Evolutionary conservation across 2,888 invertebrate species (phyloP).

Genomic region (Eurois occulta): DNA sequence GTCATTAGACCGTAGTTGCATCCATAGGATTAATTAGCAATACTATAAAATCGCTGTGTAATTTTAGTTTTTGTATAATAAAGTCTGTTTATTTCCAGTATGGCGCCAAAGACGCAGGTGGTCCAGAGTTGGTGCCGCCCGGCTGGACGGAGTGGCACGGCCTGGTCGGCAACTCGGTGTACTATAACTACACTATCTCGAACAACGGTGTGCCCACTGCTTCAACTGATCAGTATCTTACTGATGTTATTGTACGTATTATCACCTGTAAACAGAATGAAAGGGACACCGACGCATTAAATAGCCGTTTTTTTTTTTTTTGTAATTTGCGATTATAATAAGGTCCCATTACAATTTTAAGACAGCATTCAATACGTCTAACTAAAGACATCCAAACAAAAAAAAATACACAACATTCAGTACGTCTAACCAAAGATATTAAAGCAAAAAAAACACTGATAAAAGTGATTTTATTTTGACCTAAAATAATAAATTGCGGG

Average conservation of each 20-base stretch:
- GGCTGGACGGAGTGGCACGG: slow-evolving; percentile 98
- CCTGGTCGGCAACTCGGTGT: slow-evolving; percentile 97
- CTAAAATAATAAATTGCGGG: too few relatives aligned
- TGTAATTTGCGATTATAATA: too few relatives aligned
- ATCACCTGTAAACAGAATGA: neutral
- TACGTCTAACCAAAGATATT: too few relatives aligned
- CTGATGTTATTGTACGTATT: slow-evolving; percentile 94
- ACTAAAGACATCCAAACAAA: too few relatives aligned
- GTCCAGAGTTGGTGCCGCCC: slow-evolving; percentile 92
- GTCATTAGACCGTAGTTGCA: neutral
- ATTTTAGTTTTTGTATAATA: neutral
- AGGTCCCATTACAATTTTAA: too few relatives aligned
- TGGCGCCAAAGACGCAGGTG: slow-evolving; percentile 90
- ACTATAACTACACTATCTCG: slow-evolving; percentile 96
- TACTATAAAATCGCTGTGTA: neutral
- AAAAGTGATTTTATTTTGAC: too few relatives aligned
- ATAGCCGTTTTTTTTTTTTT: too few relatives aligned
- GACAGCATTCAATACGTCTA: too few relatives aligned
- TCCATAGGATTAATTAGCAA: neutral
- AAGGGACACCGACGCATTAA: too few relatives aligned
- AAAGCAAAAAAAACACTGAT: too few relatives aligned
- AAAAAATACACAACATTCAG: too few relatives aligned
- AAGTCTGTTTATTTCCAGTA: slow-evolving; percentile 87
- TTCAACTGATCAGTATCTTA: slow-evolving; percentile 93
- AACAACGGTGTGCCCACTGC: slow-evolving; percentile 94